Percentiles rank a stretch among this genome's conserved stretches.
Conservation (phyloP, 2,797 vertebrate species). For the Catostomus latipinnis region DNA sequence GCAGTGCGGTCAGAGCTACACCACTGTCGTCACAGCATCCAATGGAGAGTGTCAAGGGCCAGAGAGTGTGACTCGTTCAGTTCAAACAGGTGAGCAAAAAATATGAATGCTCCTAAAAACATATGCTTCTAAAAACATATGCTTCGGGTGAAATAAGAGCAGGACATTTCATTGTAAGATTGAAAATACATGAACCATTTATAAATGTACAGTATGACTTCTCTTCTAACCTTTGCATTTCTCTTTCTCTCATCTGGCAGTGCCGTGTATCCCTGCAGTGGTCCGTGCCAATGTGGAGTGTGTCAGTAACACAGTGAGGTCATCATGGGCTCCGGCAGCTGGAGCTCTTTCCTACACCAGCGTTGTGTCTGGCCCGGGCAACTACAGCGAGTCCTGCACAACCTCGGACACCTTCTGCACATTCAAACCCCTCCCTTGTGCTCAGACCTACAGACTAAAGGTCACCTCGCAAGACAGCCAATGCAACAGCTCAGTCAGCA, state of each 20-base stretch:
- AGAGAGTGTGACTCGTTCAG: conserved; percentile 49
- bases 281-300: conserved; percentile 65
- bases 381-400: conserved; percentile 52
- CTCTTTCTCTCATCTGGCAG: conserved; percentile 56
- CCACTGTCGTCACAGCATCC: conserved; percentile 64
- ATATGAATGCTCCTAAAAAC: no score
- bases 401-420: conserved; percentile 53
- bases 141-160: no score
- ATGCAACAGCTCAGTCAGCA: conserved; percentile 71
- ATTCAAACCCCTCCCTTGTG: conserved; percentile 71
- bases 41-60: conserved; percentile 71
- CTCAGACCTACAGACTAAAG: conserved; percentile 67
- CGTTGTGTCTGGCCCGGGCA: conserved; percentile 56
- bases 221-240: no score
- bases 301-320: conserved; percentile 67
- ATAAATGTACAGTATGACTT: no score
- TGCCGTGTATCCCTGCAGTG: conserved; percentile 70
- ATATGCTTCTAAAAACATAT: no score
- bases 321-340: conserved; percentile 66
- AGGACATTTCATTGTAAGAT: no score
- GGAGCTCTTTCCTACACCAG: conserved; percentile 69
- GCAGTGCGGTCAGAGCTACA: conserved; percentile 74
- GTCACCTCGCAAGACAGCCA: conserved; percentile 62
- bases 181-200: no score
- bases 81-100: conserved; percentile 69